phyloP scores from a whole-genome alignment of 37 sponge, comb jelly and placozoan genomes.

The Petrosia ficiformis region DNA sequence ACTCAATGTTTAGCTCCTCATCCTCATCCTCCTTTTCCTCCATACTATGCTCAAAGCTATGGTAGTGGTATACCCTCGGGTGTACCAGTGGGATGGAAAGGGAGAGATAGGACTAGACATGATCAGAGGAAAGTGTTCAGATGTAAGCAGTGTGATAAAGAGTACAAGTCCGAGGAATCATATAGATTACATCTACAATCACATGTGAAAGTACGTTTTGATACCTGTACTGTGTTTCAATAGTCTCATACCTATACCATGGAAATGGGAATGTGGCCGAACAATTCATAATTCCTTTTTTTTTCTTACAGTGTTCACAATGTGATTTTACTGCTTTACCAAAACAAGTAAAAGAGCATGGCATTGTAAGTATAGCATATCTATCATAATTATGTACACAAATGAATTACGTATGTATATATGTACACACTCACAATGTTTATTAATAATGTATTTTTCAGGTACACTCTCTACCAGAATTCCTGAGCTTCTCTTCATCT shows the following conservation, averaged over 20 bases:
- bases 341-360: constrained; percentile 58
- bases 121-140: not conserved
- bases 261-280: not conserved
- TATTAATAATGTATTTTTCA: constrained; percentile 2
- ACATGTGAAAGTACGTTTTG: constrained; percentile 35
- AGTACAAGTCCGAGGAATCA: constrained; percentile 29
- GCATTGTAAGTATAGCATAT: constrained; percentile 8
- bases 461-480: constrained; percentile 61
- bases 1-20: not conserved
- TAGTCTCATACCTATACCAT: no score
- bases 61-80: not conserved
- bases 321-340: constrained; percentile 58
- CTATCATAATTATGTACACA: not conserved
- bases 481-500: constrained; percentile 46
- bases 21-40: constrained; percentile 2
- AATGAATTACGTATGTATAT: not conserved
- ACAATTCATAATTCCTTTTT: not conserved
- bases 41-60: not conserved
- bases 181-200: constrained; percentile 27
- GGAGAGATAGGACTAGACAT: not conserved
- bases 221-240: no score
- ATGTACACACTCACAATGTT: not conserved
- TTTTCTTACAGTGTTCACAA: constrained; percentile 16
- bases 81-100: not conserved
- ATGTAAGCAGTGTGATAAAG: not conserved